Evolutionary conservation across 2,888 invertebrate species (phyloP).

Genomic region (Spisula solida): DNA sequence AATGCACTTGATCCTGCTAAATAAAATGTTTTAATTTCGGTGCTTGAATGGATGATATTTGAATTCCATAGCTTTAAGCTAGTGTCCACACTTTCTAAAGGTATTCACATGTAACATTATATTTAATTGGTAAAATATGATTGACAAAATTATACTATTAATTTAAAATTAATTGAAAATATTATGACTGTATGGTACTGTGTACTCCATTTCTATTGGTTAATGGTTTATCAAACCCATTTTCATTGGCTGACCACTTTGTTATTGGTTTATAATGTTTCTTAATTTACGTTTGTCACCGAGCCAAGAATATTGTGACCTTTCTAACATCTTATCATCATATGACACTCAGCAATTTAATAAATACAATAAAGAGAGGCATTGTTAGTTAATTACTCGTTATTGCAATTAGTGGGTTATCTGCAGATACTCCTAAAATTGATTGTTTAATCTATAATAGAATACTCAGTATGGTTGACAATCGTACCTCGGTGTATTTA

Average conservation of each 20-base stretch:
- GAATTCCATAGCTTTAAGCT: not conserved
- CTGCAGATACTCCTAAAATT: slow-evolving; percentile 1
- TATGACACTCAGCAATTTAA: slow-evolving; percentile 38
- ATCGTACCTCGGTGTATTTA: not conserved
- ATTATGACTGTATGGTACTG: too few species aligned
- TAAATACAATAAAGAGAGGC: slow-evolving; percentile 15
- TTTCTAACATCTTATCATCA: slow-evolving; percentile 45
- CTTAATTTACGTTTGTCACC: slow-evolving; percentile 36
- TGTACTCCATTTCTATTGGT: too few species aligned
- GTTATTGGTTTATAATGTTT: too few species aligned
- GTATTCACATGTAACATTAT: not conserved
- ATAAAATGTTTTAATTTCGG: not conserved
- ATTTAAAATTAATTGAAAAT: too few species aligned
- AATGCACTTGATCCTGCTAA: not conserved
- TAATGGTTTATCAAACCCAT: too few species aligned
- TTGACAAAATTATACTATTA: not conserved
- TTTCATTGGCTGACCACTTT: too few species aligned
- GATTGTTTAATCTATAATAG: not conserved
- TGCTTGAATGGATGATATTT: too few species aligned
- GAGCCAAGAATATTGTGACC: slow-evolving; percentile 51
- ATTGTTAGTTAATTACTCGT: slow-evolving; percentile 35
- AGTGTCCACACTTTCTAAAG: not conserved
- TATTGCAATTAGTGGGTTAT: slow-evolving; percentile 51
- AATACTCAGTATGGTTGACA: not conserved
- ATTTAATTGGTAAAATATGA: not conserved